phyloP scores from a whole-genome alignment of 53 echinoderm and acorn worm genomes.

The Temnopleurus reevesii region DNA sequence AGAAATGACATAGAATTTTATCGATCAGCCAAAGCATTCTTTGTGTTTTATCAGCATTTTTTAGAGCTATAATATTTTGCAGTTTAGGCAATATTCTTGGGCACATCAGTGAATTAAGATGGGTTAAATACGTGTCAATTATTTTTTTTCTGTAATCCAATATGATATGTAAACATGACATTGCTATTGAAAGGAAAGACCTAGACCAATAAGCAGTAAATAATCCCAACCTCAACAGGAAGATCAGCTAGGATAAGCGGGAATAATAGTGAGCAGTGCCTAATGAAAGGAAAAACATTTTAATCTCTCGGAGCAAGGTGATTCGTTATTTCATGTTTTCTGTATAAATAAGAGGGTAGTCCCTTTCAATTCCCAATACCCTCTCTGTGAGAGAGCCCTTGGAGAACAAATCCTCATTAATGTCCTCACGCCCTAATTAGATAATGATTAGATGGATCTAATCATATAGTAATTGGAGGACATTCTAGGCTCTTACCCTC shows the following conservation, averaged over 20 bases:
- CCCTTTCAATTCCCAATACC: too few relatives aligned
- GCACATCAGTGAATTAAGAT: not conserved
- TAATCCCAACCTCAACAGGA: not conserved
- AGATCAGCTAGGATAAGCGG: not conserved
- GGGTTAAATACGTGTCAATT: not conserved
- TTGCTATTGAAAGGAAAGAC: not conserved
- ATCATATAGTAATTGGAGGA: not conserved
- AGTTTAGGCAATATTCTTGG: not conserved
- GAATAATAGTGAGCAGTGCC: not conserved
- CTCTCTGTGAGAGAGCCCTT: too few relatives aligned
- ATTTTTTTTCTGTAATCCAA: not conserved
- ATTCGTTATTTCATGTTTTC: too few relatives aligned
- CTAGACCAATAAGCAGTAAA: not conserved
- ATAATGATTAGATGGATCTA: not conserved
- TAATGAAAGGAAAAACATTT: not conserved
- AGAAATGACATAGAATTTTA: not conserved
- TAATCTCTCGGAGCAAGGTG: not conserved
- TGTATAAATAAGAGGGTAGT: too few relatives aligned
- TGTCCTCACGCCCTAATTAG: not conserved
- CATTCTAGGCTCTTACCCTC: too few relatives aligned
- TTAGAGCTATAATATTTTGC: not conserved
- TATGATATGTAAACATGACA: not conserved
- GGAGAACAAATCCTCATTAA: not conserved
- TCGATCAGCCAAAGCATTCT: not conserved
- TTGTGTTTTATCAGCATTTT: too few relatives aligned